Base-by-base conservation (phyloP, 2,797 vertebrate species). In the Anas bahamensis region DNA sequence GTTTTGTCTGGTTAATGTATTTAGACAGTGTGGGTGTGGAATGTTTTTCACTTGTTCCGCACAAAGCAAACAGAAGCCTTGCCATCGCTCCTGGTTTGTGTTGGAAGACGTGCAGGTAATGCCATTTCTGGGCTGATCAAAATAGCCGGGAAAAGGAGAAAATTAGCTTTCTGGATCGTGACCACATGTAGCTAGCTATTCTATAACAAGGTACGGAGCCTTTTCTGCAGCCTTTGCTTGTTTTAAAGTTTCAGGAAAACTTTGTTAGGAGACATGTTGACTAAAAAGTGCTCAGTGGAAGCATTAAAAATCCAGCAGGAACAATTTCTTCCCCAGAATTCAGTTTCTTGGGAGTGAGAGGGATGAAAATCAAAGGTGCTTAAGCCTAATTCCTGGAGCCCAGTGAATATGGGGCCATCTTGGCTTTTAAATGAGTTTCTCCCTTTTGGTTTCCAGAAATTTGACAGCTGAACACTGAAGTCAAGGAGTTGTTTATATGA, bases 61-160 rank as follows among this genome's bases (percentile, higher is more conserved):
- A 64, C 64, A 73, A 88, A 86, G 76, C 56, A 86, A 94, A 81
- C 33, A 86, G 70, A 89, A 93, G 24, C 23, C 31, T 81, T 92
- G 86, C 89, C 92, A 86, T 46, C 4, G 1, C 46, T 94, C 81
- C 79, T 96, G 73, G 59, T 93, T 95, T 87, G 59, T 83, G 59
- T 78, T 91, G 65, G 63, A 83, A 60, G 26, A 37, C 70, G 65
- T 91, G 79, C 70, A 93, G 92, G 95, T 91, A 87, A 55, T 81
- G 46, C 26, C 3, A 23, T 88, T 92, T 65, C 82, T 93, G 69
- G 59, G 33, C 46, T 65, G 50, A 71, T 69, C 26, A 39, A 13
- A 85, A 70, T 29, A 83, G n/a, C 79, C 41, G 31, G 14, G 42
- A 21, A 48, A 88, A 81, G 17, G 55, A 93, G 31, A 8, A 88